Conservation (phyloP, 35 echinoderm and acorn worm genomes). For the Acanthaster planci region DNA sequence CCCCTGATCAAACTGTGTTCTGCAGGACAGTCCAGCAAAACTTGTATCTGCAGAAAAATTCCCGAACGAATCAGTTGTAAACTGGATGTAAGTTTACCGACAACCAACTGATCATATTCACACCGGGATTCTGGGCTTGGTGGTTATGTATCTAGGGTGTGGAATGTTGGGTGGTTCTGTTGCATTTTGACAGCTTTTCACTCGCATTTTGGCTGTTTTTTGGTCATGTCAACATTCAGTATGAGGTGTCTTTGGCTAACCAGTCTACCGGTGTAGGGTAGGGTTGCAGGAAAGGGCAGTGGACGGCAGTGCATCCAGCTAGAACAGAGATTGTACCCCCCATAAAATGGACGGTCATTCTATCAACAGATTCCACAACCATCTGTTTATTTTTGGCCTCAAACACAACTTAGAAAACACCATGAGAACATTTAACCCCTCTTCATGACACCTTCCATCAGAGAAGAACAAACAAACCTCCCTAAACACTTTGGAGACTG, state of each 20-base stretch:
- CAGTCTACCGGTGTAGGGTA: background rate
- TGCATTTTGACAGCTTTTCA: no score
- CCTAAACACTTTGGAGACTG: background rate
- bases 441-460: background rate
- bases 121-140: background rate
- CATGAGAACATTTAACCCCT: background rate
- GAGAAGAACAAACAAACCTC: background rate
- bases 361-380: no score
- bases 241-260: conserved; percentile 1
- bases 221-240: conserved; percentile 22
- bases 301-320: background rate
- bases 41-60: background rate
- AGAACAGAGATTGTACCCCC: no score
- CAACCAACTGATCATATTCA: conserved; percentile 1
- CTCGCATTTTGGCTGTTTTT: no score
- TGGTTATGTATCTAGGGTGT: background rate
- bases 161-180: no score
- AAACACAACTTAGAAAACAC: no score
- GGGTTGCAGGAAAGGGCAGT: background rate
- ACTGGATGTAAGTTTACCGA: conserved; percentile 4
- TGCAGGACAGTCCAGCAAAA: conserved; percentile 6
- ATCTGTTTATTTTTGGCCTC: no score
- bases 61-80: background rate
- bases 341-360: no score
- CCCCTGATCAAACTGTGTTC: conserved; percentile 1